Evolutionary conservation across 2,888 invertebrate species (phyloP), one percentile per base, ranked within the genome.

Genomic region (Pachydiplax longipennis): DNA sequence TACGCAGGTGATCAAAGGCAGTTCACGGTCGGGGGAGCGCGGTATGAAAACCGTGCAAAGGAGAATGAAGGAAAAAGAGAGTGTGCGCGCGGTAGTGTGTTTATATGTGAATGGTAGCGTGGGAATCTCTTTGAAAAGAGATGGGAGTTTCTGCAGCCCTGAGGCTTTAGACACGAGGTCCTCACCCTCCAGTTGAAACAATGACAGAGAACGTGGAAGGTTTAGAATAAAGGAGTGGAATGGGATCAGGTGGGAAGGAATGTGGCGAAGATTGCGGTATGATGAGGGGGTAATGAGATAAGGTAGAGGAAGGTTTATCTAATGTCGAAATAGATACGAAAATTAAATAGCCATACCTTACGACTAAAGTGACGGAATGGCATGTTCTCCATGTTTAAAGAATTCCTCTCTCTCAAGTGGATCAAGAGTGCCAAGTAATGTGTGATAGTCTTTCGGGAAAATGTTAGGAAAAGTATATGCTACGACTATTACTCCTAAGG

Each of bases 61-160:
- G 15, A 6, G 40, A 18, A 40, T 22, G 18, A 40, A 81, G 81
- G 82, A 82, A 22, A 15, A 48, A 44, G 48, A 44, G 13, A 10
- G 81, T 22, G 44, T 81, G 81, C 13, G 15, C 22, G 81, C 22
- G 65, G 25, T 4, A 31, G 73, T 13, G 73, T 73, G 73, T 73
- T 73, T 73, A 73, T 73, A 82, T 48, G 48, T 82, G 44, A 82
- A 82, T 82, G 82, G 8, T 25, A n/a, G 40, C 81, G 82, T 25
- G 82, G 82, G 82, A 44, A 82, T 82, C 82, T 82, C 82, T 82
- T 48, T 48, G 82, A 48, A 44, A 82, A 82, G 82, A 40, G 81
- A 40, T 40, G 81, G 40, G 81, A 48, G 82, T 82, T 82, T 44
- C 40, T 81, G 81, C 40, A 10, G 73, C 73, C 73, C 31, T 25